Evolutionary conservation across 2,797 vertebrate species (phyloP), one percentile per base, ranked within the genome.

Genomic region (Sebastes taczanowskii): DNA sequence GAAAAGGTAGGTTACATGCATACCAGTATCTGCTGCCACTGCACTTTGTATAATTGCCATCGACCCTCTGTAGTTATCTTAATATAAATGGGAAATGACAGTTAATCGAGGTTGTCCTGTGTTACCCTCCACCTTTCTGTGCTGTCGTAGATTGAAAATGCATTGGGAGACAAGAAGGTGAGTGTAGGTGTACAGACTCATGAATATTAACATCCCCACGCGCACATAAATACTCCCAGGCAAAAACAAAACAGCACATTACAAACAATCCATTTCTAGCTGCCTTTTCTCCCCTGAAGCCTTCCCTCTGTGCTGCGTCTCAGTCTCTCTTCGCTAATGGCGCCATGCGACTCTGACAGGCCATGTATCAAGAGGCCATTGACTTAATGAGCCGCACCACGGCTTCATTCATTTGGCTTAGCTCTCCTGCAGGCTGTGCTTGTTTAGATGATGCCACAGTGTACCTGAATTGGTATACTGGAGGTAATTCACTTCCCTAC

Each of bases 1-100:
- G 88, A 89, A 65, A 85, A 94, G 93, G 95, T 95, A 93, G 74
- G 92, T 83, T 38, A 11, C 27, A 4, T 30, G 9, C 30, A 62
- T 11, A 13, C 5, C 2, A 3, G 10, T 30, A 34, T 55, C 11
- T 27, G 67, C 69, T 55, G 46, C 32, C 9, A 25, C 29, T 14
- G 25, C 60, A 35, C 61, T 71, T 67, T 58, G 11, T 16, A 5
- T 32, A 18, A 59, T 49, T 7, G 7, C 23, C 8, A 77, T 64
- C 22, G 27, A 62, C 71, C 35, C 35, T 18, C 35, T 34, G 10
- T 49, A 56, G 67, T 66, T 7, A 3, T 80, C 60, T 6, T 58
- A 22, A 46, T 42, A 25, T 34, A 27, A 70, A 85, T 32, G 20
- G 18, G 2, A 79, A 72, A 34, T 61, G 7, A 80, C 6, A 25